Evolutionary conservation across 2,888 invertebrate species (phyloP), one percentile per base, ranked within the genome.

Genomic region (Brachynemurus nebulosus): DNA sequence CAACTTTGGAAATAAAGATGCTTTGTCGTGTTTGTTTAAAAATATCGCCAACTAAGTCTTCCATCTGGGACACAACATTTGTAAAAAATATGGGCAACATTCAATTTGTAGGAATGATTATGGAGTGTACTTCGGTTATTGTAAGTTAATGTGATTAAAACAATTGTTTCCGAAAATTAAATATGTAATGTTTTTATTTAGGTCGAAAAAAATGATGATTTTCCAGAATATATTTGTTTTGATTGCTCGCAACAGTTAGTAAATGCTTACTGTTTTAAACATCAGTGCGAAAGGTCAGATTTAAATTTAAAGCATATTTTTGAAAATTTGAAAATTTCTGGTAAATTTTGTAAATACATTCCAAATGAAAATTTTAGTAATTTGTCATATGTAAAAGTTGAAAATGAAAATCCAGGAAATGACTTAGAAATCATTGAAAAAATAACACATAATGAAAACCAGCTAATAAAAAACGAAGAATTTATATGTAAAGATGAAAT

Each of bases 181-280:
- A 12, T 6, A 8, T 12, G 14, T 12, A 30, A 30, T 27, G 14
- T 12, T 8, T 23, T 7, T 27, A 44, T 51, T 30, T 30, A 55
- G 55, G 45, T 53, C 25, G 41, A 42, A 36, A 39, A 47, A 34
- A 47, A 52, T 25, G 56, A 57, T 48, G 51, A 51, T 4, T 44
- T 57, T 42, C 57, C 57, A 2, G 48, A 48, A 27, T 50, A 49
- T 42, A 47, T 57, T 36, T 57, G 56, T 43, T 44, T 46, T 12
- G 45, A 47, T 9, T 57, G 57, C 46, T 42, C 49, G 9, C 45
- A 49, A 33, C 43, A 48, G 21, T 42, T 57, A 40, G 49, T 52
- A 37, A 41, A 42, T 3, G 47, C 49, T 14, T 55, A 51, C 38
- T 45, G 38, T 18, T 57, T 54, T 47, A 55, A 52, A 44, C 49